Percentiles rank a stretch among this genome's conserved stretches.
Conservation (phyloP, 2,888 invertebrate genomes). For the Hipparchia sbordonii region DNA sequence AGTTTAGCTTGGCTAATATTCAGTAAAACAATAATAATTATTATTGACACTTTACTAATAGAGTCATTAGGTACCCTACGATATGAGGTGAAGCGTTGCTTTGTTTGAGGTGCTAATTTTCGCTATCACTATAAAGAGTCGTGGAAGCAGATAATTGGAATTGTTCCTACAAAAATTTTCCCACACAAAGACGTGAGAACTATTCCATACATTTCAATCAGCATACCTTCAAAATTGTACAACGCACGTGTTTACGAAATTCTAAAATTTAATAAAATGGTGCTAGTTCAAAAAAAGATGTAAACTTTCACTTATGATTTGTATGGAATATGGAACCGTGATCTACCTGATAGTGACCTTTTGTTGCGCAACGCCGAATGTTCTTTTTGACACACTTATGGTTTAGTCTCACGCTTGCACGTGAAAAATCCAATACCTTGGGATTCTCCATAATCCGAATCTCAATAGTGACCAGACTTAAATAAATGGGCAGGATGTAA, state of each 20-base stretch:
- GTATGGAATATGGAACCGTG: constrained; percentile 13
- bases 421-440: constrained; percentile 53
- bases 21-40: too few species aligned
- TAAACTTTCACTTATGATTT: constrained; percentile 35
- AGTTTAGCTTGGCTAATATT: too few species aligned
- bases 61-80: neutral
- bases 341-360: constrained; percentile 46
- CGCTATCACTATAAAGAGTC: neutral
- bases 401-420: constrained; percentile 71
- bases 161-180: constrained; percentile 27
- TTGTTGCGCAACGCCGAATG: constrained; percentile 57
- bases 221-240: constrained; percentile 24
- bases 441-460: neutral
- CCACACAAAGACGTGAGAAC: constrained; percentile 35
- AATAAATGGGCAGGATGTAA: neutral
- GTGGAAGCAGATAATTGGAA: constrained; percentile 27
- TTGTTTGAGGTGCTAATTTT: neutral
- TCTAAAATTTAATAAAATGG: constrained; percentile 19
- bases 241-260: constrained; percentile 34
- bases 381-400: constrained; percentile 53
- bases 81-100: neutral
- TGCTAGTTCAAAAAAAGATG: constrained; percentile 11
- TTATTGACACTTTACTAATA: too few species aligned
- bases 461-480: neutral
- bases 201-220: constrained; percentile 20